Evolutionary conservation across 2,888 invertebrate species (phyloP).

Genomic region (Rhagonycha lutea): DNA sequence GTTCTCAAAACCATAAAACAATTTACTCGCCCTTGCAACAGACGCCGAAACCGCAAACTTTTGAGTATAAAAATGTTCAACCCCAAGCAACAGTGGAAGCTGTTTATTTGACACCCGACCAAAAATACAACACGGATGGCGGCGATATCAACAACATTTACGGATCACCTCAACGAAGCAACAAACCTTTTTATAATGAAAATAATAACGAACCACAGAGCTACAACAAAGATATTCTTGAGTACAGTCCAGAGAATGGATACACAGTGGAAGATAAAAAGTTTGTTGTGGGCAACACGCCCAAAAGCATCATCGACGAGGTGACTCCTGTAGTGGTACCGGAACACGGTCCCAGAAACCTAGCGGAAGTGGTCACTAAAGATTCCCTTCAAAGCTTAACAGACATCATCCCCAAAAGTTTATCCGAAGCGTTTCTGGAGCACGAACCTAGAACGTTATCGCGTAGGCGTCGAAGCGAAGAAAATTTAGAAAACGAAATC

Average conservation of each 20-base stretch:
- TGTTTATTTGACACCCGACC: constrained; percentile 37
- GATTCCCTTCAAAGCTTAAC: not conserved
- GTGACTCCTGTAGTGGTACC: constrained; percentile 65
- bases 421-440: constrained; percentile 64
- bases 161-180: constrained; percentile 16
- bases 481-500: constrained; percentile 23
- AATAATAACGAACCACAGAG: not conserved
- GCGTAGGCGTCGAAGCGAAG: constrained; percentile 31
- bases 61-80: constrained; percentile 16
- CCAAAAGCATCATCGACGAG: constrained; percentile 60
- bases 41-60: not conserved
- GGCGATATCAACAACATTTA: constrained; percentile 15
- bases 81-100: constrained; percentile 43
- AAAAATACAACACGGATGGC: constrained; percentile 28
- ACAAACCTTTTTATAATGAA: constrained; percentile 5
- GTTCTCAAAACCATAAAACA: constrained; percentile 39
- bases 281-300: constrained; percentile 70
- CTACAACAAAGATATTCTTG: constrained; percentile 33
- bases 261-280: constrained; percentile 50
- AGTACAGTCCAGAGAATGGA: constrained; percentile 34
- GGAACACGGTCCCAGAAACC: constrained; percentile 66
- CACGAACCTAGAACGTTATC: constrained; percentile 62
- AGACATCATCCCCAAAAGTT: not conserved
- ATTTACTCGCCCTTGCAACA: constrained; percentile 26
- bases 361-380: constrained; percentile 7